Base-by-base conservation (phyloP, 2,113 vertebrate genomes). In the Orthonyx spaldingii region DNA sequence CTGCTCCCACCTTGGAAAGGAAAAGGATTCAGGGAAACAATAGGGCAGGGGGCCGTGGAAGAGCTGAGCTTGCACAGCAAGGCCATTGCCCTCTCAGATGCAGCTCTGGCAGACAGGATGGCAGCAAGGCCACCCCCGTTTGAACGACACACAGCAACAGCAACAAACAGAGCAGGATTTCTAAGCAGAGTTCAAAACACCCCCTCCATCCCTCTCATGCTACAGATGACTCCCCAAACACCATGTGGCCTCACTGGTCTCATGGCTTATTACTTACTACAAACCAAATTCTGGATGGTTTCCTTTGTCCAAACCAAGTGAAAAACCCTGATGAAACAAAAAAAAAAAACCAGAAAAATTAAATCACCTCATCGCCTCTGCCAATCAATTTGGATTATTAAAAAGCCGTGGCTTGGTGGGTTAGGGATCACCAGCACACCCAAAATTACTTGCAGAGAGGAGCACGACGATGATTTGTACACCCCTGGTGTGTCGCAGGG, bases 381-480 rank as follows among this genome's bases (percentile, higher is more conserved):
- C 56, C 69, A n/a, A 55, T 75, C 42, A 22, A 1, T 23, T 1
- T 23, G 22, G 53, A 49, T 22, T 61, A 61, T 3, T 22, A 59
- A 84, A 70, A 75, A 81, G 52, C 65, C 46, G 30, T 0, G 0
- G 35, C 7, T 61, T 27, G 7, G 32, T 1, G 16, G 59, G 17
- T 74, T 20, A 19, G 87, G 68, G 69, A 35, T 66, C 60, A 66
- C 5, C 42, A 59, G 63, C 68, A 81, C 32, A 53, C 12, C 4
- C 60, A 55, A 72, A 42, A 28, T 15, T 10, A 28, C 30, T 4
- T 7, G 65, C 33, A 50, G 70, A n/a, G 79, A 50, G 57, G 74
- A 70, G 63, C 4, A 33, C 0, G 7, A 3, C 4, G 4, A 6
- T 0, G 22, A 8, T 52, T 12, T 41, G 66, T 4, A 13, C 44